Base-by-base conservation (phyloP, 2,888 invertebrate genomes). In the Asteroscopus sphinx region DNA sequence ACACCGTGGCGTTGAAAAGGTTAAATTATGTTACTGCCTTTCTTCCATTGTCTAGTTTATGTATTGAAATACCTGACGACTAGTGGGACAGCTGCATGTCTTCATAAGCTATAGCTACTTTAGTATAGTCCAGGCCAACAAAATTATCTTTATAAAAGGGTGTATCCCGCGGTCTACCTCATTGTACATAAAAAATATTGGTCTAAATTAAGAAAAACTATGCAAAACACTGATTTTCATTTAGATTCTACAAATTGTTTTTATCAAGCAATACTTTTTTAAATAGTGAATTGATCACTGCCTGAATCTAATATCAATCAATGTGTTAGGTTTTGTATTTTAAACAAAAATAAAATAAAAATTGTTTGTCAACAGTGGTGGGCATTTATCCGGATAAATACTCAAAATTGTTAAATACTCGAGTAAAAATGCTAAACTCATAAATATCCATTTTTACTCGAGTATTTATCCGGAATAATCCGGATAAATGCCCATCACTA, bases 101-200 rank as follows among this genome's bases (percentile, higher is more conserved):
- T 63, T 60, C 57, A 63, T 71, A 58, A 55, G 61, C 69, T 66
- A 28, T 51, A 68, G 40, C 67, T 63, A 76, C 61, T 66, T 49
- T 68, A 71, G 74, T 77, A 71, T 71, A 76, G 79, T 83, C 75
- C 82, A 81, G 88, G 87, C 88, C 86, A 87, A 88, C 86, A 86
- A 90, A 89, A 87, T 87, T 83, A 80, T 79, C 73, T 83, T 78
- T 84, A 83, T 62, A 88, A n/a, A n/a, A 82, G 89, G 89, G 87
- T 70, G 70, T 64, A 76, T 81, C 92, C 92, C 91, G 70, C 79
- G 82, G 89, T 91, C 93, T 94, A 93, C 93, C 93, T 94, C 93
- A 93, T 91, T 94, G 92, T 93, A 93, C 81, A 92, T 93, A 92
- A 81, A 81, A 82, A 83, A 76, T 83, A 88, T 90, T 93, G 89